Evolutionary conservation across 2,888 invertebrate species (phyloP), one percentile per base, ranked within the genome.

Genomic region (Eupeodes latifasciatus): DNA sequence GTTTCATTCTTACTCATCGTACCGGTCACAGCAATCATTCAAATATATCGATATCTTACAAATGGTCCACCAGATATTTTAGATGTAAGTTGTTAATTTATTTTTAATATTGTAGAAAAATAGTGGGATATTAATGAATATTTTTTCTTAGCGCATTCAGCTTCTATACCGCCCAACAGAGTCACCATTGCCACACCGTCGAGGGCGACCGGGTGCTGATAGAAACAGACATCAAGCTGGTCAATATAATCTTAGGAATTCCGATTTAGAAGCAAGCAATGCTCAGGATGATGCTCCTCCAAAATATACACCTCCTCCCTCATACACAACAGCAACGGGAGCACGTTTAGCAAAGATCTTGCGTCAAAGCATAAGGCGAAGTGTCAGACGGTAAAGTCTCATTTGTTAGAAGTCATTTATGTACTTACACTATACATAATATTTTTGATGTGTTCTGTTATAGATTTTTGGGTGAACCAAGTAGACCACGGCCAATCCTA

Each of bases 281-380:
- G 14, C 66, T 19, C 90, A 92, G 61, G 95, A 96, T 91, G 98
- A 98, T 94, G 97, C 97, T 2, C 98, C 98, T 5, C 98, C 98
- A 71, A 98, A 98, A 93, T 98, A 98, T 94, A 98, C 98, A 0
- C 98, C 98, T 0, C 98, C 98, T 3, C 98, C 98, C 0, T 97
- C 97, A 0, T 98, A 98, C 92, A 97, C 98, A 47, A 98, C 98
- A 5, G 98, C 98, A 1, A 98, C 98, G 0, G 98, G 98, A 1
- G 97, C 97, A 0, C 94, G 97, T 55, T 95, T 98, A 81, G 96
- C 96, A 7, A 96, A 96, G 92, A 94, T 96, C 91, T 91, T 96
- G 44, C 94, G 97, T 0, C 96, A 97, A 91, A 97, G 97, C 90
- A 95, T 98, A 69, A 94, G 97, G 49, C 94, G 97, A 77, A 97